These are phyloP conservation scores for Melikaiella ostensackeni DNA, from an alignment of 2,888 invertebrate species.

Conservation along the genomic window DNA sequence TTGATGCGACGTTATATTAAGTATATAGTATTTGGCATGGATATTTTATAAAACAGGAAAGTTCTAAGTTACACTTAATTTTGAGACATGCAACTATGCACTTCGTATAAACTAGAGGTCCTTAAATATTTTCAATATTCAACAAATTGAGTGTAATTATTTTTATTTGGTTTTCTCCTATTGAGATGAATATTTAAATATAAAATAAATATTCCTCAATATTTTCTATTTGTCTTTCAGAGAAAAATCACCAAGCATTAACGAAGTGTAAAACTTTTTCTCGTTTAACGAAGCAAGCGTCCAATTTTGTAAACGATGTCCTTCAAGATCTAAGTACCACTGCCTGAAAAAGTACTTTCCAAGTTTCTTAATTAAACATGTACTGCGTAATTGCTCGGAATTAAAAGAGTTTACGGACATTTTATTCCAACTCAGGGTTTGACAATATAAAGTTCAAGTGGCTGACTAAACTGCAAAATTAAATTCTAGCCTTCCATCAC, in stretches of 20 bases:
- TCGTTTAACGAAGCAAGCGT: not conserved
- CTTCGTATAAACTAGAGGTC: too few relatives aligned
- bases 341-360: conserved; percentile 12
- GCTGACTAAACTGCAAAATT: conserved; percentile 9
- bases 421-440: conserved; percentile 13
- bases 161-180: not conserved
- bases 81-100: too few relatives aligned
- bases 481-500: conserved; percentile 14
- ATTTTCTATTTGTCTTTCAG: not conserved
- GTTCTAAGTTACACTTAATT: too few relatives aligned
- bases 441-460: not conserved
- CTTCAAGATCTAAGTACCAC: not conserved
- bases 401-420: conserved; percentile 28
- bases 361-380: conserved; percentile 33
- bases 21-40: too few relatives aligned
- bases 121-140: too few relatives aligned
- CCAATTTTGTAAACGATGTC: not conserved
- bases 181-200: not conserved
- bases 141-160: not conserved
- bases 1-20: too few relatives aligned
- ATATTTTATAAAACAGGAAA: too few relatives aligned
- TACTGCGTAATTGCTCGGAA: conserved; percentile 19
- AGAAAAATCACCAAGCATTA: conserved; percentile 1
- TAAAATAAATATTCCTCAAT: not conserved
- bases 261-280: not conserved